phyloP scores from a whole-genome alignment of 2,888 invertebrate genomes.

The Acanthosepion esculentum region DNA sequence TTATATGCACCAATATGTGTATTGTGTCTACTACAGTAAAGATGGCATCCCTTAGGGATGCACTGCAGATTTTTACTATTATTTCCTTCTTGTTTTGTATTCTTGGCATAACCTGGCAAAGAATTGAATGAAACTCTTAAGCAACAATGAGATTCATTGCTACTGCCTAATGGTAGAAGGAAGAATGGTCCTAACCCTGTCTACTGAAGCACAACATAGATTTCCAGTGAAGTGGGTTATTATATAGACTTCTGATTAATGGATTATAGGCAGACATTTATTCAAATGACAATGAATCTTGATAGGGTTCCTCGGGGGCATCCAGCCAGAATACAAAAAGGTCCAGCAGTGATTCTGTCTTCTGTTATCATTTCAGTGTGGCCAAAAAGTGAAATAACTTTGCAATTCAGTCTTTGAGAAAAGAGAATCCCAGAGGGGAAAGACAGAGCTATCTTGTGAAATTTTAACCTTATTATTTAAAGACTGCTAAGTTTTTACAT shows the following conservation, averaged over 20 bases:
- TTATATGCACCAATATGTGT: background rate
- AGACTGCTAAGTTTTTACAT: background rate
- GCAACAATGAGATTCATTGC: background rate
- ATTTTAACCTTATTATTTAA: background rate
- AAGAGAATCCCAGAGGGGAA: background rate
- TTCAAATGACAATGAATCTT: constrained; percentile 14
- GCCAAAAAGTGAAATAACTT: background rate
- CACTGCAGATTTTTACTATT: background rate
- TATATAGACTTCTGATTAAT: constrained; percentile 33
- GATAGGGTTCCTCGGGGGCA: background rate
- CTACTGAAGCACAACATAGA: background rate
- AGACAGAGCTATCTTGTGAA: background rate
- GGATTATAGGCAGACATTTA: background rate
- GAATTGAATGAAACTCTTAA: background rate
- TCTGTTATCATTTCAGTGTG: background rate
- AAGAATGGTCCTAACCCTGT: background rate
- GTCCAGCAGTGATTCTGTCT: background rate
- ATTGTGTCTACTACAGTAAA: background rate
- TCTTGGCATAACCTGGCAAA: background rate
- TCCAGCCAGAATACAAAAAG: background rate
- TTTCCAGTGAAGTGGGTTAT: background rate
- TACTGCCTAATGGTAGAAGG: background rate
- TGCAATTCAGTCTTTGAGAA: background rate
- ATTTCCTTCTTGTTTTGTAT: background rate
- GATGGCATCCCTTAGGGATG: background rate